A percentile compares a stretch with the other conserved stretches of the same genome.
Evolutionary conservation across 1,140 invertebrate genomes (phyloP).

Genomic region (Archegozetes longisetosus): DNA sequence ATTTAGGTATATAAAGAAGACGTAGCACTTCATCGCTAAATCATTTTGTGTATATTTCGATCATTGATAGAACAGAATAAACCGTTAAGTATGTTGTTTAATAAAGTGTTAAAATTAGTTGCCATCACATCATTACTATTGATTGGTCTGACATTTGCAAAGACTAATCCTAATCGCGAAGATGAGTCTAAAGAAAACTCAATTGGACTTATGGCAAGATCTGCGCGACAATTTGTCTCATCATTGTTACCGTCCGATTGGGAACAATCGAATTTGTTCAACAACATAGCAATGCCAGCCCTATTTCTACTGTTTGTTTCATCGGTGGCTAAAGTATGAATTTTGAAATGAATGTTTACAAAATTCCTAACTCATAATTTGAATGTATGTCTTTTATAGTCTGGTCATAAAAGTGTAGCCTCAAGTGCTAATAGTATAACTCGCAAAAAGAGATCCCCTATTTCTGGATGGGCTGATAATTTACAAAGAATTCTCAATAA

Average conservation of each 20-base stretch:
- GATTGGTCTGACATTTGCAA: neutral
- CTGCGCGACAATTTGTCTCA: neutral
- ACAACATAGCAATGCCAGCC: neutral
- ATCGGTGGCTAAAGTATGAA: neutral
- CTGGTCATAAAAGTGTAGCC: too few relatives aligned
- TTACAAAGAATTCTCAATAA: conserved; percentile 6
- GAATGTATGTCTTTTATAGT: too few relatives aligned
- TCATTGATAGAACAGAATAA: too few relatives aligned
- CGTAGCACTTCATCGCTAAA: too few relatives aligned
- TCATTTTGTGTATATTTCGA: too few relatives aligned
- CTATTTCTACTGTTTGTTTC: neutral
- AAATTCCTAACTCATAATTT: too few relatives aligned
- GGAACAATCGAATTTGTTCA: neutral
- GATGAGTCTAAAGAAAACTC: neutral
- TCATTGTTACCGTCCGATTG: neutral
- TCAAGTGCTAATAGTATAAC: neutral
- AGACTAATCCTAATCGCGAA: neutral
- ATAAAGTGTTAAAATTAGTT: too few relatives aligned
- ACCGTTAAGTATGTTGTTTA: too few relatives aligned
- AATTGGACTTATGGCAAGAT: neutral
- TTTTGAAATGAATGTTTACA: too few relatives aligned
- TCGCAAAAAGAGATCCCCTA: neutral
- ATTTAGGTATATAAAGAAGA: too few relatives aligned
- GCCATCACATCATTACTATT: neutral
- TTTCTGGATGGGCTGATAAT: conserved; percentile 4